These are phyloP conservation scores for Eupsilia transversa DNA, from an alignment of 2,888 invertebrate genomes.

Conservation along the genomic window DNA sequence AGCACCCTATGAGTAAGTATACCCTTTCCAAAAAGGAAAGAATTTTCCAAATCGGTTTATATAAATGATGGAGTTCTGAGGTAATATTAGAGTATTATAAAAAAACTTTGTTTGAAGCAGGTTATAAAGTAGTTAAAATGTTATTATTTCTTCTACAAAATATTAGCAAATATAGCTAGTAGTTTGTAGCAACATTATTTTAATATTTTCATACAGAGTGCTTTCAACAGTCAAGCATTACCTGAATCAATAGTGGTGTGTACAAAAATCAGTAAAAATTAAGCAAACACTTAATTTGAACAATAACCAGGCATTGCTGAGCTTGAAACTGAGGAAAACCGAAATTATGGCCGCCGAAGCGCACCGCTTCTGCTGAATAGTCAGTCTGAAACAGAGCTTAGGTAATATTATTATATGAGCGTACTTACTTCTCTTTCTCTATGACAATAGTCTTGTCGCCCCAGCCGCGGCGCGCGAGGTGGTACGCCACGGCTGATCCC, in stretches of 20 bases:
- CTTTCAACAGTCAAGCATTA: background rate
- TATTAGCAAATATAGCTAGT: no score
- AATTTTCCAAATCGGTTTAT: no score
- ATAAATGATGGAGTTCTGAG: no score
- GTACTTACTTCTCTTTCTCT: slow-evolving; percentile 94
- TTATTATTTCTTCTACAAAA: no score
- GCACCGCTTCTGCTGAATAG: background rate
- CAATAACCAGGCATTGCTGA: background rate
- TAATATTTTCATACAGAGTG: background rate
- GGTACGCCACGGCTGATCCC: slow-evolving; percentile 97
- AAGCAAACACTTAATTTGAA: background rate
- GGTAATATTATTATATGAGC: background rate
- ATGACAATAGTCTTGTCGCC: slow-evolving; percentile 95
- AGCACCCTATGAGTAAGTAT: no score
- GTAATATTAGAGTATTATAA: no score
- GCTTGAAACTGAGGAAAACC: background rate
- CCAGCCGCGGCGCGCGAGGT: slow-evolving; percentile 95
- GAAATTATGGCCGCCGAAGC: background rate
- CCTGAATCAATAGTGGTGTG: background rate
- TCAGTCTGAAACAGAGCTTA: slow-evolving; percentile 10
- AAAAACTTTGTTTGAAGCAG: no score
- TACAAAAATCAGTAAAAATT: background rate
- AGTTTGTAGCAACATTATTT: no score
- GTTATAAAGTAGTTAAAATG: no score
- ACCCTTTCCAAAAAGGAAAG: no score